phyloP scores from a whole-genome alignment of 2,113 vertebrate species.

The Phrynosoma platyrhinos region DNA sequence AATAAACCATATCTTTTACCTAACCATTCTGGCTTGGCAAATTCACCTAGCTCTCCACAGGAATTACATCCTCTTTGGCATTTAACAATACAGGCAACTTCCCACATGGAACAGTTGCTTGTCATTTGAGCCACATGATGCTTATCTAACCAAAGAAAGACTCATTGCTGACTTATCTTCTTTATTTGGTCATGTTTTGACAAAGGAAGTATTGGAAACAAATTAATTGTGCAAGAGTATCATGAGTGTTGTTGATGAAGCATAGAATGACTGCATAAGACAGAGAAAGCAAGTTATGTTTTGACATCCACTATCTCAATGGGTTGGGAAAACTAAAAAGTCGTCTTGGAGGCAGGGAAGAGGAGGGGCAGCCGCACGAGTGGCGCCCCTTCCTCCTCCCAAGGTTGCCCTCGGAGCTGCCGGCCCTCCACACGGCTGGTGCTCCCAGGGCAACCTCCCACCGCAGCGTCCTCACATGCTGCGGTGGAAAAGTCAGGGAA shows the following conservation, averaged over 20 bases:
- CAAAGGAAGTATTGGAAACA: background rate
- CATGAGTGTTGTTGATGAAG: background rate
- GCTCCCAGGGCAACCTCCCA: too few relatives aligned
- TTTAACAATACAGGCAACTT: background rate
- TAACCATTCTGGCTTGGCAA: background rate
- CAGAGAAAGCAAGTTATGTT: background rate
- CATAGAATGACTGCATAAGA: background rate
- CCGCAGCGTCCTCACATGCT: too few relatives aligned
- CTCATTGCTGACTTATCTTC: background rate
- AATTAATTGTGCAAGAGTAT: background rate
- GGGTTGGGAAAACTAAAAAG: background rate
- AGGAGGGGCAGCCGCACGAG: too few relatives aligned
- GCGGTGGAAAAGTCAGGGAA: too few relatives aligned
- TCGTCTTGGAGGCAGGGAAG: too few relatives aligned
- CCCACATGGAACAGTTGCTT: background rate
- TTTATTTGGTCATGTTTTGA: background rate
- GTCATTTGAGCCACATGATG: background rate
- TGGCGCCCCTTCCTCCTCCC: too few relatives aligned
- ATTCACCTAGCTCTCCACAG: constrained; percentile 5
- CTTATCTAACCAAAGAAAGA: background rate
- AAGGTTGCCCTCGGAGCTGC: too few relatives aligned
- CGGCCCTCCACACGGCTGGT: too few relatives aligned
- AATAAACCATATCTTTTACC: background rate
- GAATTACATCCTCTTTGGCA: background rate
- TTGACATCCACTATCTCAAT: background rate